Conservation (phyloP, 2,113 vertebrate species). For the Acanthisitta chloris region DNA sequence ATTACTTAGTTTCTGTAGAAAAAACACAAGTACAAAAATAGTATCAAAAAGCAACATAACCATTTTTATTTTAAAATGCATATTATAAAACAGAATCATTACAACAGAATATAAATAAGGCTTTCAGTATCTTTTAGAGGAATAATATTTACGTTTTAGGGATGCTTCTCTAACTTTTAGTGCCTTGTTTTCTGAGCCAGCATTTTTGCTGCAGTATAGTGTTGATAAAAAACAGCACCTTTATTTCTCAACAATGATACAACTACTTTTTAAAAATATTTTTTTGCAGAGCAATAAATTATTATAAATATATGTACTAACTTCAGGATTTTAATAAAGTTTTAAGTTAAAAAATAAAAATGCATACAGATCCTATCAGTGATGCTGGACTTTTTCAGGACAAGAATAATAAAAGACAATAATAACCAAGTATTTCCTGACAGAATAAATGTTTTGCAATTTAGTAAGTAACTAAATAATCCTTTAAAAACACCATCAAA, state of each 20-base stretch:
- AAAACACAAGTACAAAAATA: constrained; percentile 79
- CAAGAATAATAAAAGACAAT: background rate
- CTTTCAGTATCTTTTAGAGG: background rate
- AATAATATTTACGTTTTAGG: background rate
- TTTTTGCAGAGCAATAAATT: background rate
- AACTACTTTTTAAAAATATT: background rate
- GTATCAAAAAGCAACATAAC: constrained; percentile 56
- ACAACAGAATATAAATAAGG: background rate
- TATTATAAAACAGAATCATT: background rate
- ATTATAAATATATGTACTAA: background rate
- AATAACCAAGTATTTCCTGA: background rate
- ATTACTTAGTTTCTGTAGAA: constrained; percentile 82
- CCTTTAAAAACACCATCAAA: background rate
- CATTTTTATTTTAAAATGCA: constrained; percentile 27
- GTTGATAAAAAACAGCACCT: background rate
- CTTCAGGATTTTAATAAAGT: background rate
- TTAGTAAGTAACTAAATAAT: background rate
- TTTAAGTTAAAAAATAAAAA: background rate
- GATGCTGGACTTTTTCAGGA: background rate
- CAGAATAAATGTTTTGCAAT: background rate
- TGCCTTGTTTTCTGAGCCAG: background rate
- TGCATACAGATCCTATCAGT: background rate
- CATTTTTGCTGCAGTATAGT: background rate
- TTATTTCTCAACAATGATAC: background rate
- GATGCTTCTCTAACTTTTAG: background rate